Evolutionary conservation across 2,113 vertebrate genomes (phyloP), one percentile per base, ranked within the genome.

Genomic region (Scopus umbretta): DNA sequence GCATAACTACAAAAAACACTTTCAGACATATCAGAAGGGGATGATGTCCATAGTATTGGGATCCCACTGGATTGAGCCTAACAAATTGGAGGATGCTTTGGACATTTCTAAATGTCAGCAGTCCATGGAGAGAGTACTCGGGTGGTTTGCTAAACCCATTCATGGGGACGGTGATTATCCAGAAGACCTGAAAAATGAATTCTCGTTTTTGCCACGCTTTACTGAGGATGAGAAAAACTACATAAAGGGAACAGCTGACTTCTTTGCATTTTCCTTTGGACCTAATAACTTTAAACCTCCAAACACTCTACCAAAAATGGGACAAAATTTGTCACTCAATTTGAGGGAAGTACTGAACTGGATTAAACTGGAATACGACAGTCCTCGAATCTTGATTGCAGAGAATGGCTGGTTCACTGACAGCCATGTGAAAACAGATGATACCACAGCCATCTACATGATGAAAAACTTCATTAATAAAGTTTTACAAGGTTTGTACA

Each of bases 371-470:
- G 99, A 99, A 96, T 99, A 99, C 52, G 97, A 97, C n/a, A 98
- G 98, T 88, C 98, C 98, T 12, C 96, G 47, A 32, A 98, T 99
- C 94, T 94, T 99, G 74, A 98, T 99, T 86, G 97, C 98, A 30
- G 99, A 99, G 96, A 99, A 98, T 17, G 98, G 99, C 70, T 99
- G 99, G 99, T 99, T 99, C 97, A 99, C 99, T 27, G 98, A 99
- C 36, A 98, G 98, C 74, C 97, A 98, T 3, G 98, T 99, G 70
- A 98, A 97, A 93, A 99, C 97, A 22, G 99, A 99, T 82, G 99
- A 99, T 80, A 99, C 99, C 32, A 98, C 98, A 14, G 97, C 98
- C 56, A 98, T 99, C 92, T 99, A 99, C 86, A 95, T 98, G 68
- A 99, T 99, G 98, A 99, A 99, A 97, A 99, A 97, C 74, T 99